Percentiles rank a stretch among this genome's conserved stretches.
Conservation (phyloP, 1,140 invertebrate species). For the Brachionus paranguensis region DNA sequence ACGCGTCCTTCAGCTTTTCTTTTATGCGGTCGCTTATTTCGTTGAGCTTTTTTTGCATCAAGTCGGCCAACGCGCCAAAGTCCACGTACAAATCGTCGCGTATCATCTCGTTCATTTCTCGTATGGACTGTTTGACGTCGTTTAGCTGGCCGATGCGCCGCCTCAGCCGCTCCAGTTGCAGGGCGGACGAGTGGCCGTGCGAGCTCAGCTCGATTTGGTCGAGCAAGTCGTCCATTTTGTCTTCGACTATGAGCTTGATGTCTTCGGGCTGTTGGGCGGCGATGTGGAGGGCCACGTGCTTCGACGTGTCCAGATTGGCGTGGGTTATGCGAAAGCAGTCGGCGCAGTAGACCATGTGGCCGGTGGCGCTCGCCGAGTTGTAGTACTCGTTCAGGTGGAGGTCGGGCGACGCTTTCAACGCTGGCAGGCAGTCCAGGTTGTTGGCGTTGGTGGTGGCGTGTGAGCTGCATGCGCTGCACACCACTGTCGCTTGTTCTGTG, state of each 20-base stretch:
- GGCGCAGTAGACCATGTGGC: conserved; percentile 3
- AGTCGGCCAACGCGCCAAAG: not conserved
- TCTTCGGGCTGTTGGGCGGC: not conserved
- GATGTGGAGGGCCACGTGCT: not conserved
- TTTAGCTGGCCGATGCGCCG: not conserved
- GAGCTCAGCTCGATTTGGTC: not conserved
- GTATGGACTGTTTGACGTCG: conserved; percentile 12
- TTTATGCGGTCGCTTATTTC: conserved; percentile 32
- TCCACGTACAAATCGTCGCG: not conserved
- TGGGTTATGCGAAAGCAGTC: conserved; percentile 14
- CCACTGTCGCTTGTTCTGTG: not conserved
- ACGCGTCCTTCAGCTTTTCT: conserved; percentile 36
- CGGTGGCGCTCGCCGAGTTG: not conserved
- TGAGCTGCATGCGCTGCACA: not conserved
- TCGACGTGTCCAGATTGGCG: not conserved
- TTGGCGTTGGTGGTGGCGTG: not conserved
- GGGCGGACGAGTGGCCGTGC: not conserved
- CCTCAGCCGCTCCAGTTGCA: not conserved
- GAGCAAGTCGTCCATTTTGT: conserved; percentile 16
- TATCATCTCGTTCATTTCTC: conserved; percentile 27
- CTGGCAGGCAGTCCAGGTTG: not conserved
- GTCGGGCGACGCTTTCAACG: not conserved
- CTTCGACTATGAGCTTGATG: not conserved
- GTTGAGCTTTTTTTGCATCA: not conserved
- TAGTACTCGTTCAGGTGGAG: not conserved